Base-by-base conservation (phyloP, 2,797 vertebrate genomes). In the Fundulus diaphanus region DNA sequence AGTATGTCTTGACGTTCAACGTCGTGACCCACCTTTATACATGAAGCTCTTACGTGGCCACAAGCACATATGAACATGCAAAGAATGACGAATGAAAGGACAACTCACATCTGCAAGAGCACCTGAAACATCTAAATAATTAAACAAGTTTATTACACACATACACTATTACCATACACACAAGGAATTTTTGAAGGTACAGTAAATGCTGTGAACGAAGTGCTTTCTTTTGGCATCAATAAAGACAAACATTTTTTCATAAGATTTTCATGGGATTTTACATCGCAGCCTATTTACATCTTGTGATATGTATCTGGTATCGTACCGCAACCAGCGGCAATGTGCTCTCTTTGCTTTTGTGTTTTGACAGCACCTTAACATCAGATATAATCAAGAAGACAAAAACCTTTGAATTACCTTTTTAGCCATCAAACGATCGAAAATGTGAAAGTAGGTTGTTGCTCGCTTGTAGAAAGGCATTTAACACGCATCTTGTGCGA, bases 211-310 rank as follows among this genome's bases (percentile, higher is more conserved):
- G 80, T 87, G 82, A 81, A 82, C 89, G 88, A 90, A 92, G 91
- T 93, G 86, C 90, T 92, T 86, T 52, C 40, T 90, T 89, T 84
- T 89, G 78, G 89, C 87, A 71, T 88, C 56, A 72, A 88, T 79
- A 83, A 78, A 84, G 81, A 92, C 81, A 81, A 67, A 76, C 65
- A 87, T 75, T 79, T 85, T 78, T 87, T 63, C 59, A 24, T 72
- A 49, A 82, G 70, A 76, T 81, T 81, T 83, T 81, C 35, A 86
- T 37, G 49, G 70, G 27, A 82, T 88, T 85, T 87, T 90, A 87
- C 81, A 90, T 90, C 90, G 72, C 79, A 82, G 83, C 83, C 59
- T 91, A 92, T 94, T 79, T 91, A 94, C 87, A 92, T 84, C 79
- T 87, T 71, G 81, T 92, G 90, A 93, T 93, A 92, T 91, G 90